Conservation (phyloP, 2,113 vertebrate species). For the Eudyptes chrysolophus region DNA sequence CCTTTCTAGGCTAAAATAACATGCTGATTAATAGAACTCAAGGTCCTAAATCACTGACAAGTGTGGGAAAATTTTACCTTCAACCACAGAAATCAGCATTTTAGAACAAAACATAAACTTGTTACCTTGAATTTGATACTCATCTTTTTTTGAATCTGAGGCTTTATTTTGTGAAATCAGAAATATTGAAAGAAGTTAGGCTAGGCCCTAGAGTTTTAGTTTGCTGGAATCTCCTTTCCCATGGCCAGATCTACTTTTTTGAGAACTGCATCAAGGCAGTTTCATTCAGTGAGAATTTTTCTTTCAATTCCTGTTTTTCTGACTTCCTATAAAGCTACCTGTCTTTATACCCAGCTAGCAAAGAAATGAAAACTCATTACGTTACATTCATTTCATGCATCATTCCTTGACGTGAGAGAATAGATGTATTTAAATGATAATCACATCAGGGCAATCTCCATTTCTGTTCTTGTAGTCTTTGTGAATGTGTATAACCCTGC, state of each 20-base stretch:
- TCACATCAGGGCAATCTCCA: constrained; percentile 9
- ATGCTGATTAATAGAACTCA: neutral
- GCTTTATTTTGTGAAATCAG: neutral
- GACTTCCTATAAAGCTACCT: neutral
- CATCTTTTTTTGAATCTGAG: neutral
- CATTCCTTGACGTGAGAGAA: neutral
- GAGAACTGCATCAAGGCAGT: neutral
- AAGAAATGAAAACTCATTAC: neutral
- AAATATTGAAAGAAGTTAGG: neutral
- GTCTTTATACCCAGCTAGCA: neutral
- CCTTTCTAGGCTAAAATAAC: neutral
- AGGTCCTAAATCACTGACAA: neutral
- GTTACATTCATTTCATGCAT: neutral
- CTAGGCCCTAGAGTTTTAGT: neutral
- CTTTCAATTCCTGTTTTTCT: neutral
- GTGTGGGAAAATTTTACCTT: neutral
- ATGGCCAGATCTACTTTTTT: neutral
- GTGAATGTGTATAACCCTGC: neutral
- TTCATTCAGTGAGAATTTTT: neutral
- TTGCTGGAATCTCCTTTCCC: neutral
- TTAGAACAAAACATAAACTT: neutral
- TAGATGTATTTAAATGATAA: constrained; percentile 29
- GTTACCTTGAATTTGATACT: neutral
- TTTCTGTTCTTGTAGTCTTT: neutral
- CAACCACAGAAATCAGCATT: neutral